Percentiles rank a stretch among this genome's conserved stretches.
phyloP scores from a whole-genome alignment of 2,888 invertebrate species.

The Nomada flava region DNA sequence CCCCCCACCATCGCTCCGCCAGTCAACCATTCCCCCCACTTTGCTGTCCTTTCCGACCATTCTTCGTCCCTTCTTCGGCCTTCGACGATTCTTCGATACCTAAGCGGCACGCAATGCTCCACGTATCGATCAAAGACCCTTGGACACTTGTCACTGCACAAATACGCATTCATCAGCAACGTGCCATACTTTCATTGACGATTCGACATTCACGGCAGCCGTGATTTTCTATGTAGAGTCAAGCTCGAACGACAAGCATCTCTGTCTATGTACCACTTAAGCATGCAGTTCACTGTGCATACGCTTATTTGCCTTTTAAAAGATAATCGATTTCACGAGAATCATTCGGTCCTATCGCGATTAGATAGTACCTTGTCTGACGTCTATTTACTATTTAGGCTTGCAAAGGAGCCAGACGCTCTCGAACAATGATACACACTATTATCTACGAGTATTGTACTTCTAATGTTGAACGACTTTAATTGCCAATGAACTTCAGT shows the following conservation, averaged over 20 bases:
- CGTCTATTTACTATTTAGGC: conserved; percentile 12
- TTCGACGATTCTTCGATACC: conserved; percentile 60
- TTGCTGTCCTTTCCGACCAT: conserved; percentile 44
- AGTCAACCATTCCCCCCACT: conserved; percentile 48
- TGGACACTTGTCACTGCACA: conserved; percentile 27
- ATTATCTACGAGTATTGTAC: background rate
- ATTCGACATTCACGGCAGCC: background rate
- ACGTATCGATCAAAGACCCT: conserved; percentile 53
- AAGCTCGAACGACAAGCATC: background rate
- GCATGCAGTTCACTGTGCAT: background rate
- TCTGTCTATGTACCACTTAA: background rate
- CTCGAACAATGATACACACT: background rate
- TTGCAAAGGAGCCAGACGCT: background rate
- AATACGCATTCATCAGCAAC: background rate
- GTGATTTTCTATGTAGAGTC: background rate
- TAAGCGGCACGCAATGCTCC: conserved; percentile 27
- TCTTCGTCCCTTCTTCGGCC: conserved; percentile 62
- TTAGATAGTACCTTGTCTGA: conserved; percentile 20
- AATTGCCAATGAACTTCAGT: background rate
- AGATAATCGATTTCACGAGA: conserved; percentile 24
- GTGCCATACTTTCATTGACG: conserved; percentile 22
- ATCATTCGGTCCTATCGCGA: conserved; percentile 15
- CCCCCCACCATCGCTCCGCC: conserved; percentile 21
- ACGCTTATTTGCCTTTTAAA: conserved; percentile 7
- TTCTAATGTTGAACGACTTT: background rate